Conservation (phyloP, 2,888 invertebrate species). For the Stegana nigrithorax region DNA sequence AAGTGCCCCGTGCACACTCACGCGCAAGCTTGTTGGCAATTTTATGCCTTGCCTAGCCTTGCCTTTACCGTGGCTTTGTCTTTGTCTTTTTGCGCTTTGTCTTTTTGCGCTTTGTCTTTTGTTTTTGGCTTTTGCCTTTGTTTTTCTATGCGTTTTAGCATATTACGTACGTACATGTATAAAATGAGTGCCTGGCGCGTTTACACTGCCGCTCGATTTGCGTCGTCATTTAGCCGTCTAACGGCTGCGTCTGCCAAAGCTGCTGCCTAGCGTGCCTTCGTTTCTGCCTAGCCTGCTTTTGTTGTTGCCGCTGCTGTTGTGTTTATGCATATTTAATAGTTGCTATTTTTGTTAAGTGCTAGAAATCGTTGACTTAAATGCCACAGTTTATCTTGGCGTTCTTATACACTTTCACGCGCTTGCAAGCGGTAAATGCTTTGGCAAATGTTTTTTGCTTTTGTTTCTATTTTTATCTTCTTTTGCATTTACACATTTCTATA, state of each 20-base stretch:
- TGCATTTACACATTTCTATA: not conserved
- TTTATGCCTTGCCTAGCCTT: no score
- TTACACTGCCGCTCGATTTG: not conserved
- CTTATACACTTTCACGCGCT: no score
- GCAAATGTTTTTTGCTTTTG: not conserved
- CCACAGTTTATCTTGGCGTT: not conserved
- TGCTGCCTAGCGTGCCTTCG: not conserved
- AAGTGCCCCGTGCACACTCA: slow-evolving; percentile 32
- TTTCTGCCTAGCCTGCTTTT: slow-evolving; percentile 23
- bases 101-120: slow-evolving; percentile 34
- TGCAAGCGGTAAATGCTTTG: no score
- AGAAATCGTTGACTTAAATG: slow-evolving; percentile 40
- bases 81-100: not conserved
- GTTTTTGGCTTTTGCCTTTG: no score
- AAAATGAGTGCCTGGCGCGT: not conserved
- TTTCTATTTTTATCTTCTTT: not conserved
- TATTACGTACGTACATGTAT: not conserved
- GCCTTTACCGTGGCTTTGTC: not conserved
- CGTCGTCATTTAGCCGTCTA: not conserved
- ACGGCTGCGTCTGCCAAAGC: not conserved
- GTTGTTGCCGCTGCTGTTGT: not conserved
- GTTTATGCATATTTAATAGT: slow-evolving; percentile 60
- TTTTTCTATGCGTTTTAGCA: not conserved
- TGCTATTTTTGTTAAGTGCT: slow-evolving; percentile 62
- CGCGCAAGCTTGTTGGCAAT: no score